Base-by-base conservation (phyloP, 2,888 invertebrate genomes). In the Cancer borealis region DNA sequence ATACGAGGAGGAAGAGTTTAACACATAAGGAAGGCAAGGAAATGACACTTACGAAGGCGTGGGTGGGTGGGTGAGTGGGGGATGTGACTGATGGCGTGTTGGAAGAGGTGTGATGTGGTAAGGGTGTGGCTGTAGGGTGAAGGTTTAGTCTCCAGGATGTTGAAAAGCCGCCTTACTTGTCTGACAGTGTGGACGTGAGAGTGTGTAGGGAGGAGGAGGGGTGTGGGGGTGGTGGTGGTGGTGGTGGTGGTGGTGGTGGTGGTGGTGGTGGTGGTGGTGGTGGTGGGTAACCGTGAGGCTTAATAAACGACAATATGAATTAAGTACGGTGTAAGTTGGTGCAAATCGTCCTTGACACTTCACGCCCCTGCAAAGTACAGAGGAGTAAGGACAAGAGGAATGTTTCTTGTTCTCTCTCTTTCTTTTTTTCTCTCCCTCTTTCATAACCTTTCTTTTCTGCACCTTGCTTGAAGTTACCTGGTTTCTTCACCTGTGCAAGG, bases 221-320 rank as follows among this genome's bases (percentile, higher is more conserved):
- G 26, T 1, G 79, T 66, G 30, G 79, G 3, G 79, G 79, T 79
- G 12, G 79, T 8, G 79, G n/a, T 26, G 79, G 26, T 79, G 79
- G 79, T 79, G 79, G 26, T 79, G 79, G 6, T n/a, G 79, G 79
- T 30, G 79, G 30, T 79, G 30, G 79, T 30, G 30, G 30, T 21
- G 30, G 79, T 79, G 79, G 79, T 79, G 79, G 79, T 79, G 79
- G 30, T 26, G 79, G 79, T 79, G 79, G 79, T 79, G 79, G 30
- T 79, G 79, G 30, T 5, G 66, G 66, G 66, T 66, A 66, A 66
- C 21, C 1, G 66, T 66, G 79, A 3, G 30, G 79, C 79, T 79
- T 79, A 79, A 79, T 30, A 26, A 79, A 79, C 79, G 79, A 21
- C 79, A 79, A 79, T 79, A 79, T 79, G 79, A 79, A 79, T 79